phyloP scores from a whole-genome alignment of 2,888 invertebrate species.

The Eristalis intricaria region DNA sequence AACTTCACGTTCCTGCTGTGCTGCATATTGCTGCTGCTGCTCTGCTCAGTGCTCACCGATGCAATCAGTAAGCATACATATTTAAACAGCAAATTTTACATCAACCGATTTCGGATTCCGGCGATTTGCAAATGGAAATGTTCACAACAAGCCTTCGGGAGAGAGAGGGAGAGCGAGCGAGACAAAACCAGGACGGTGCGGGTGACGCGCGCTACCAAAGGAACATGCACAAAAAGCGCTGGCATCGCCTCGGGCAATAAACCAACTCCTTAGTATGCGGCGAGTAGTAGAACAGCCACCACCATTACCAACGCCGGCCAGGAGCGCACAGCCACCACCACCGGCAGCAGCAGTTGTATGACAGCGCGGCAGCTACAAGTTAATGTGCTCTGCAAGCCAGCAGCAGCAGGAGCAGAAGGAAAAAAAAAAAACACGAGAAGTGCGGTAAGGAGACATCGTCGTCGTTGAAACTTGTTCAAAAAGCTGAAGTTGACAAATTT shows the following conservation, averaged over 20 bases:
- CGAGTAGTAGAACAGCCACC: constrained; percentile 22
- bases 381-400: constrained; percentile 50
- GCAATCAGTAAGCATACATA: constrained; percentile 72
- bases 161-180: not conserved
- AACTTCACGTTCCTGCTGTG: constrained; percentile 37
- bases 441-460: constrained; percentile 22
- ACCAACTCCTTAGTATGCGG: constrained; percentile 70
- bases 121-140: constrained; percentile 72
- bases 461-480: constrained; percentile 66
- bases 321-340: constrained; percentile 37
- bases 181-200: not conserved
- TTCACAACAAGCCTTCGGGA: constrained; percentile 63
- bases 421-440: constrained; percentile 14
- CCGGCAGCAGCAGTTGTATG: not conserved
- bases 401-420: constrained; percentile 7
- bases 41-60: constrained; percentile 60
- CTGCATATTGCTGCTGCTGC: constrained; percentile 8
- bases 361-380: constrained; percentile 59
- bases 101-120: constrained; percentile 72
- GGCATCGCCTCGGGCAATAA: constrained; percentile 58
- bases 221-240: constrained; percentile 34
- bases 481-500: constrained; percentile 72
- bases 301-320: not conserved
- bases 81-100: constrained; percentile 72
- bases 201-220: not conserved